Percentiles rank a stretch among this genome's conserved stretches.
These are phyloP conservation scores for Salminus brasiliensis DNA, from an alignment of 2,113 vertebrate species.

Conservation along the genomic window DNA sequence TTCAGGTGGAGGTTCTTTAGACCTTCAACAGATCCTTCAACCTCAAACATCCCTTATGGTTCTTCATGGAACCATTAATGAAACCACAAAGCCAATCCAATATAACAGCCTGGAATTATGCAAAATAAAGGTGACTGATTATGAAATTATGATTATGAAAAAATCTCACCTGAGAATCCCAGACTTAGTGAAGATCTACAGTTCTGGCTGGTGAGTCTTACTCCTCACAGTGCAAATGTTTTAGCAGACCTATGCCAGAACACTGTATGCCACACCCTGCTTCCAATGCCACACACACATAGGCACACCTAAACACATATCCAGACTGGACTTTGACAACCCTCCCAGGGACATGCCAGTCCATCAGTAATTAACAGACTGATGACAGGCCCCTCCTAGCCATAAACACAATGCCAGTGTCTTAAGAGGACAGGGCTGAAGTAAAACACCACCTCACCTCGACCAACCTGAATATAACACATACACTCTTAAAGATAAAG, in stretches of 20 bases:
- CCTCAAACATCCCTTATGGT: no score
- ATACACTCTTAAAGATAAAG: no score
- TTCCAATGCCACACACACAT: constrained; percentile 12
- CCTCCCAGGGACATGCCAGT: constrained; percentile 2
- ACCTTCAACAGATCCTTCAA: no score
- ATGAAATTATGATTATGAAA: no score
- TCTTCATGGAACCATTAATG: no score
- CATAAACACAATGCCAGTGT: background rate
- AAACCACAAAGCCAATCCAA: no score
- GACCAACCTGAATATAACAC: background rate
- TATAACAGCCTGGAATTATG: no score
- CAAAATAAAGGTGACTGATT: no score
- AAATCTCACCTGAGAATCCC: constrained; percentile 41
- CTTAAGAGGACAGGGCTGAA: constrained; percentile 2
- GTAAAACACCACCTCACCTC: background rate
- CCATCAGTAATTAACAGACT: constrained; percentile 34
- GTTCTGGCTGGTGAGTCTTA: constrained; percentile 17
- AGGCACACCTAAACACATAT: background rate
- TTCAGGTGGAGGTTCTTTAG: no score
- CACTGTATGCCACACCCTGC: constrained; percentile 21
- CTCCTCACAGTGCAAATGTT: constrained; percentile 6
- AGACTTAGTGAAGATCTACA: constrained; percentile 4
- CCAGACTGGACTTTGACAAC: constrained; percentile 45
- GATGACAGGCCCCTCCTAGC: constrained; percentile 7
- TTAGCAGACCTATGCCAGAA: background rate